Base-by-base conservation (phyloP, 2,797 vertebrate species). In the Rhinatrema bivittatum region DNA sequence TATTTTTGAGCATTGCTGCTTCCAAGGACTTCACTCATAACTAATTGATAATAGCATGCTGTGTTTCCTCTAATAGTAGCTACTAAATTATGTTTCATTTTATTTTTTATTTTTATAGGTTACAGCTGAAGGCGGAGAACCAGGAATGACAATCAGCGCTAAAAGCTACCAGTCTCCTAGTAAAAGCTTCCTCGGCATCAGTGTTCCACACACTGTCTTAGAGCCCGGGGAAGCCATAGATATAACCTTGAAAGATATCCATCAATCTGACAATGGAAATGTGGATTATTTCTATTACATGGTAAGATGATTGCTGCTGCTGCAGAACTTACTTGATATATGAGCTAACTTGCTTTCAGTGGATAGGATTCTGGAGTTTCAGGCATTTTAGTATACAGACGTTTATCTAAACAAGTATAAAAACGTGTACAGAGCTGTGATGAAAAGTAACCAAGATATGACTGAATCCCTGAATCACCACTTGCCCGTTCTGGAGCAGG, bases 251-350 rank as follows among this genome's bases (percentile, higher is more conserved):
- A 62, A 60, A 17, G 56, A 56, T 5, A 38, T 76, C 32, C 62
- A 46, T 20, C 42, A 45, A 1, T n/a, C 62, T 34, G 51, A 39
- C 16, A 34, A 21, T 21, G 33, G n/a, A 26, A 54, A 32, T 5
- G 46, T 73, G 11, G 60, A 65, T 6, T 65, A 74, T 27, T 75
- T 78, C 51, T 79, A 81, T 32, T 84, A 75, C 9, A 54, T 84
- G 75, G 81, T 84, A 39, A 29, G 46, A 63, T 61, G 11, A 2
- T 25, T 3, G 39, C 40, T 3, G 28, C 40, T 3, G 28, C 1
- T 5, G 11, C 6, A 2, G 25, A 11, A 10, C 15, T 1, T 19
- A 6, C 20, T 42, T 29, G 31, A 0, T 16, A 30, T 24, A 4
- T 35, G 20, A 18, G 41, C 35, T 35, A 8, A 6, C 25, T 3